These are phyloP conservation scores for Paratrypauchen microcephalus DNA, from an alignment of 2,797 vertebrate genomes.

Conservation along the genomic window DNA sequence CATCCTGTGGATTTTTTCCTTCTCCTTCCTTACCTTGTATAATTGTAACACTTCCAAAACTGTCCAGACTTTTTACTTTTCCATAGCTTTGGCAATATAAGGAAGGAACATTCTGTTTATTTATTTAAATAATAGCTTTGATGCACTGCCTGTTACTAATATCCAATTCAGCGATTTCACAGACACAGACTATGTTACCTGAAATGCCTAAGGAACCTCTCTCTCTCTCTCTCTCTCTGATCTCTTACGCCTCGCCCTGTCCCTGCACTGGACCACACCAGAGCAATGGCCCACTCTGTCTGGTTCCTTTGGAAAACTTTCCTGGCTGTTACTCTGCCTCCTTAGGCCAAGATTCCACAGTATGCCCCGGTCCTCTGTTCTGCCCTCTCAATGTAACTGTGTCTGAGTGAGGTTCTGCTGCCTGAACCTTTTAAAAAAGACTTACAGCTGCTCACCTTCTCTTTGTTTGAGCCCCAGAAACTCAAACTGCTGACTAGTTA, in stretches of 20 bases:
- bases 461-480: slow-evolving; percentile 39
- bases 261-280: slow-evolving; percentile 68
- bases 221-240: slow-evolving; percentile 30
- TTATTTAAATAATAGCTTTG: slow-evolving; percentile 47
- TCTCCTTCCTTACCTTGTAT: slow-evolving; percentile 64
- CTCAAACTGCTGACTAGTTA: slow-evolving; percentile 26
- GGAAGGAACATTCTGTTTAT: slow-evolving; percentile 40
- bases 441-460: slow-evolving; percentile 37
- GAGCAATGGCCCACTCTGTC: slow-evolving; percentile 55
- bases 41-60: slow-evolving; percentile 73
- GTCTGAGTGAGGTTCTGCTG: slow-evolving; percentile 35
- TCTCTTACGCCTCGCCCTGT: slow-evolving; percentile 50
- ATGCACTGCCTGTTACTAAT: slow-evolving; percentile 43
- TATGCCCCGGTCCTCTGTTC: slow-evolving; percentile 61
- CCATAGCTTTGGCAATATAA: slow-evolving; percentile 63
- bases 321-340: slow-evolving; percentile 65
- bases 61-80: slow-evolving; percentile 44
- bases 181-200: slow-evolving; percentile 31
- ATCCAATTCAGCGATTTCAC: slow-evolving; percentile 24
- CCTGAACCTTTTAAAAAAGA: slow-evolving; percentile 36
- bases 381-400: slow-evolving; percentile 46
- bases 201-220: slow-evolving; percentile 44
- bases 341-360: slow-evolving; percentile 74
- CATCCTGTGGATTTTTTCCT: slow-evolving; percentile 53
- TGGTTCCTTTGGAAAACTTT: slow-evolving; percentile 72